A percentile compares a stretch with the other conserved stretches of the same genome.
These are phyloP conservation scores for Pelochelys cantorii DNA, from an alignment of 2,797 vertebrate species.

Conservation along the genomic window DNA sequence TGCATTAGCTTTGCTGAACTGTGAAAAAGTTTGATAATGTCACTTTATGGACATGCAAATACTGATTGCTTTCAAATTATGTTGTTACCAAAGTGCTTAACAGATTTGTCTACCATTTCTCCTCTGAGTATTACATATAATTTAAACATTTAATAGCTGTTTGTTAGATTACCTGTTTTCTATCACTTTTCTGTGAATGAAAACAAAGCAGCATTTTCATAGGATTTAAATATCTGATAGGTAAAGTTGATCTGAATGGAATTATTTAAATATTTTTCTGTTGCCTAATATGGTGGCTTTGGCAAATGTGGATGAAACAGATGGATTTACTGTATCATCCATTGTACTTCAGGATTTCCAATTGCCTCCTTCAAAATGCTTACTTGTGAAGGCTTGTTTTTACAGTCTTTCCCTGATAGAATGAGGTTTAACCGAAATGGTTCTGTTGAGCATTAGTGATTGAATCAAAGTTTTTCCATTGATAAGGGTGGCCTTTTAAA, in stretches of 20 bases:
- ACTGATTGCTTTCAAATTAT: slow-evolving; percentile 48
- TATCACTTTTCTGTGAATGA: slow-evolving; percentile 45
- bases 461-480: slow-evolving; percentile 53
- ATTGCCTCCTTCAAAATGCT: not conserved
- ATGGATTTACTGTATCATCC: not conserved
- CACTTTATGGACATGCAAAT: not conserved
- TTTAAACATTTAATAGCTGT: slow-evolving; percentile 61
- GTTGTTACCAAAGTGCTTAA: slow-evolving; percentile 52
- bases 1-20: slow-evolving; percentile 40
- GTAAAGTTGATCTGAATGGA: not conserved
- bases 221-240: slow-evolving; percentile 8
- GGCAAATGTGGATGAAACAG: not conserved
- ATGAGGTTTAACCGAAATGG: slow-evolving; percentile 42
- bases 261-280: not conserved
- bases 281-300: not conserved
- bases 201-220: slow-evolving; percentile 34
- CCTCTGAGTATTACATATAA: slow-evolving; percentile 59
- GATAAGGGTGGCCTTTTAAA: slow-evolving; percentile 71
- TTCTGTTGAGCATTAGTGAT: slow-evolving; percentile 30
- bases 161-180: slow-evolving; percentile 58
- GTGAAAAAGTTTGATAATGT: slow-evolving; percentile 68
- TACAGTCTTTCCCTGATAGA: not conserved
- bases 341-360: slow-evolving; percentile 11
- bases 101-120: slow-evolving; percentile 60
- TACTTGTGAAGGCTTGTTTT: slow-evolving; percentile 9